Percentiles rank a stretch among this genome's conserved stretches.
phyloP scores from a whole-genome alignment of 2,113 vertebrate genomes.

The Paracanthobrama guichenoti region DNA sequence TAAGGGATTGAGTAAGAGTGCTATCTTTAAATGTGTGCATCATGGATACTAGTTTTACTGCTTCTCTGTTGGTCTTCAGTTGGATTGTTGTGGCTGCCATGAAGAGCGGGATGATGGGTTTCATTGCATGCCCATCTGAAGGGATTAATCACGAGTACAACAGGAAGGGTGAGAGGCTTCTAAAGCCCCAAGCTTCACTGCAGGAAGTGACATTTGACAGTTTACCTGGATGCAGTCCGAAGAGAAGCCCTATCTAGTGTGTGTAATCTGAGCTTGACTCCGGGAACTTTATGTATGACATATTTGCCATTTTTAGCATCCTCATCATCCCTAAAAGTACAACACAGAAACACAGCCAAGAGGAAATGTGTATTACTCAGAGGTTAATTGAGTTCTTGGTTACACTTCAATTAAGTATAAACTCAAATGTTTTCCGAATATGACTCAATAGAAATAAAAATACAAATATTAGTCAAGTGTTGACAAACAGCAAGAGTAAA shows the following conservation, averaged over 20 bases:
- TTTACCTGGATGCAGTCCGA: conserved; percentile 65
- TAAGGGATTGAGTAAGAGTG: conserved; percentile 30
- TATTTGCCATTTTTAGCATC: conserved; percentile 47
- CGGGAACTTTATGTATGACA: conserved; percentile 44
- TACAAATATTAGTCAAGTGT: neutral
- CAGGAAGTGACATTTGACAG: conserved; percentile 69
- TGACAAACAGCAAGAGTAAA: neutral
- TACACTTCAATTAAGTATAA: conserved; percentile 6
- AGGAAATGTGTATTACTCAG: neutral
- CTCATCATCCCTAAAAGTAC: conserved; percentile 12
- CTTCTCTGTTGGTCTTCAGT: conserved; percentile 30
- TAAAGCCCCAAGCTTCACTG: conserved; percentile 47
- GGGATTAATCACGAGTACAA: conserved; percentile 54
- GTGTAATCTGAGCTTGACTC: conserved; percentile 59
- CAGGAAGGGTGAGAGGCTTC: conserved; percentile 44
- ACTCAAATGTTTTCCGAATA: neutral
- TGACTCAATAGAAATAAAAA: neutral
- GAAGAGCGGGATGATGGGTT: conserved; percentile 30
- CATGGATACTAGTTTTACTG: conserved; percentile 38
- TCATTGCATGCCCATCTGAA: conserved; percentile 44
- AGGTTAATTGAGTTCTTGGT: conserved; percentile 6
- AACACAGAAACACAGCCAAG: conserved; percentile 1
- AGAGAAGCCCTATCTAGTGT: conserved; percentile 53
- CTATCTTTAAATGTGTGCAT: conserved; percentile 55
- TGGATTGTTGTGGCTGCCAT: conserved; percentile 35